Percentiles rank a stretch among this genome's conserved stretches.
Conservation (phyloP, 1,140 invertebrate species). For the Tenebrio molitor region DNA sequence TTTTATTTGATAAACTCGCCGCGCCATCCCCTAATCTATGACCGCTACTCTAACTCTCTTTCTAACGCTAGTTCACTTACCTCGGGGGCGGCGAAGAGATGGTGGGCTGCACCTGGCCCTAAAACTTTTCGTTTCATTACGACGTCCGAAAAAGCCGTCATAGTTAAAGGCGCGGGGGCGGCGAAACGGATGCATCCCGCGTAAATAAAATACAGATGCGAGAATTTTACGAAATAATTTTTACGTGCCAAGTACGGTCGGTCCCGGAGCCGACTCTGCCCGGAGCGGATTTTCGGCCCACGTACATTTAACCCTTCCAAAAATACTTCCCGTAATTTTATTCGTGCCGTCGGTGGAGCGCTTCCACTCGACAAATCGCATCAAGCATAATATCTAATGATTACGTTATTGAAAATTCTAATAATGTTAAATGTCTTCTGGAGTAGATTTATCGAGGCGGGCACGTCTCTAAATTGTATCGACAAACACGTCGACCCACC, state of each 20-base stretch:
- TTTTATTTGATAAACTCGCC: too few relatives aligned
- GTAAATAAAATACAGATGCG: background rate
- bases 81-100: background rate
- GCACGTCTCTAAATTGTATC: too few relatives aligned
- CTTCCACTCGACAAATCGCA: too few relatives aligned
- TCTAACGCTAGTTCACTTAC: background rate
- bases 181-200: background rate
- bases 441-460: too few relatives aligned
- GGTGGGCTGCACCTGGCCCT: background rate
- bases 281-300: background rate
- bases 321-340: too few relatives aligned
- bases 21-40: too few relatives aligned
- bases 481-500: too few relatives aligned
- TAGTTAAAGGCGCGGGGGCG: background rate
- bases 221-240: background rate
- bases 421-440: too few relatives aligned
- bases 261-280: background rate
- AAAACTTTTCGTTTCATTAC: background rate
- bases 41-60: background rate
- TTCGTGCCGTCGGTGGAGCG: too few relatives aligned
- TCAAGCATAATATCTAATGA: too few relatives aligned
- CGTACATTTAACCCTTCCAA: background rate
- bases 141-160: background rate
- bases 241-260: background rate
- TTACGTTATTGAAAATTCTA: too few relatives aligned